Percentiles rank a stretch among this genome's conserved stretches.
phyloP scores from a whole-genome alignment of 2,797 vertebrate species.

The Lophius americanus region DNA sequence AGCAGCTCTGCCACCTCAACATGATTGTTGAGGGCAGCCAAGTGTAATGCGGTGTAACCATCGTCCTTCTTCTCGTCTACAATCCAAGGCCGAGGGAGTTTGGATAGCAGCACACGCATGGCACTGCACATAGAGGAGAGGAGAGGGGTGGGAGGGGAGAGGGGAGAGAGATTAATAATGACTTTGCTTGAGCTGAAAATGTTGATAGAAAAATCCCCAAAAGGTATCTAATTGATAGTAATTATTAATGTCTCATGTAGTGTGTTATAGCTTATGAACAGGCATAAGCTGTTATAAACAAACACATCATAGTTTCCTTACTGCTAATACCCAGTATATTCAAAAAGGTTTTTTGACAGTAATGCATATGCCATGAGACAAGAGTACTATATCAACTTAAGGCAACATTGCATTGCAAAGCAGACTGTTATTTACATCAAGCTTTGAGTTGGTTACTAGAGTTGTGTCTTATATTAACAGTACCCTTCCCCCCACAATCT shows the following conservation, averaged over 20 bases:
- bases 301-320: conserved; percentile 36
- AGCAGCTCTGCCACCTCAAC: conserved; percentile 98
- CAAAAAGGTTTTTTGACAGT: conserved; percentile 38
- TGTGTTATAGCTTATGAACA: conserved; percentile 17
- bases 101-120: conserved; percentile 96
- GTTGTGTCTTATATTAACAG: conserved; percentile 44
- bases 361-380: conserved; percentile 56
- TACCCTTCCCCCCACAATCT: conserved; percentile 27
- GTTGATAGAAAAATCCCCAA: background rate
- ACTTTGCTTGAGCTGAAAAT: conserved; percentile 21
- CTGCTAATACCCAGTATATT: conserved; percentile 51
- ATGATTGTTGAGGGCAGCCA: conserved; percentile 98
- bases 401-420: conserved; percentile 59
- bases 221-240: conserved; percentile 23
- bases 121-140: conserved; percentile 79
- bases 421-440: conserved; percentile 67
- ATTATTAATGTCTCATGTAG: conserved; percentile 1
- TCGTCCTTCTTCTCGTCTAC: conserved; percentile 99
- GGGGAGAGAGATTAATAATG: background rate
- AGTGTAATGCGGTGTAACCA: conserved; percentile 96
- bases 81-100: conserved; percentile 97
- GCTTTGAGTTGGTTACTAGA: conserved; percentile 46
- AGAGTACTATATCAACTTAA: conserved; percentile 68
- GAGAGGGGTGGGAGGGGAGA: conserved; percentile 2
- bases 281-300: conserved; percentile 37